phyloP scores from a whole-genome alignment of 2,888 invertebrate species.

The Acleris cristana region DNA sequence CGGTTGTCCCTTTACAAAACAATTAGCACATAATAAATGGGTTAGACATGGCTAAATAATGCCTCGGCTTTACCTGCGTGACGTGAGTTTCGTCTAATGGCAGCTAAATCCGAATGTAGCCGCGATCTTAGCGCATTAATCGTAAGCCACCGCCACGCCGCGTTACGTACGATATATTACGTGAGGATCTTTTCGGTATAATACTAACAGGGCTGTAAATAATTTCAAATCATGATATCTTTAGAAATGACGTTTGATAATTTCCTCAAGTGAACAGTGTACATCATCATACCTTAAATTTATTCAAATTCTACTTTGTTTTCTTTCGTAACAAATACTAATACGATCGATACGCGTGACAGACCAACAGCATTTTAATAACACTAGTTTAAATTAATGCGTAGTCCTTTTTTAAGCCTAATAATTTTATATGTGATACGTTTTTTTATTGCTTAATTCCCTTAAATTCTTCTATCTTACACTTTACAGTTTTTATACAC shows the following conservation, averaged over 20 bases:
- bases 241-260: background rate
- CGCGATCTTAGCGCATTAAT: conserved; percentile 37
- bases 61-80: conserved; percentile 33
- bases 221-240: conserved; percentile 14
- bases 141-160: conserved; percentile 29
- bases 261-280: no score
- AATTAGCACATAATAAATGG: conserved; percentile 31
- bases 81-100: conserved; percentile 36
- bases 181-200: conserved; percentile 32
- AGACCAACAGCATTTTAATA: no score
- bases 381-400: no score
- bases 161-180: conserved; percentile 25
- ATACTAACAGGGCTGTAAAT: conserved; percentile 13
- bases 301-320: no score
- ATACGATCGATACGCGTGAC: no score
- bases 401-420: no score
- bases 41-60: conserved; percentile 30
- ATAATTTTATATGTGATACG: no score
- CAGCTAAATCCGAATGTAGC: conserved; percentile 37
- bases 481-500: background rate
- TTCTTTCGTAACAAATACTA: no score
- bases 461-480: background rate
- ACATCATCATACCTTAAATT: no score
- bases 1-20: conserved; percentile 7
- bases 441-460: no score